A percentile compares a stretch with the other conserved stretches of the same genome.
Conservation (phyloP, 2,113 vertebrate genomes). For the Scartelaos histophorus region DNA sequence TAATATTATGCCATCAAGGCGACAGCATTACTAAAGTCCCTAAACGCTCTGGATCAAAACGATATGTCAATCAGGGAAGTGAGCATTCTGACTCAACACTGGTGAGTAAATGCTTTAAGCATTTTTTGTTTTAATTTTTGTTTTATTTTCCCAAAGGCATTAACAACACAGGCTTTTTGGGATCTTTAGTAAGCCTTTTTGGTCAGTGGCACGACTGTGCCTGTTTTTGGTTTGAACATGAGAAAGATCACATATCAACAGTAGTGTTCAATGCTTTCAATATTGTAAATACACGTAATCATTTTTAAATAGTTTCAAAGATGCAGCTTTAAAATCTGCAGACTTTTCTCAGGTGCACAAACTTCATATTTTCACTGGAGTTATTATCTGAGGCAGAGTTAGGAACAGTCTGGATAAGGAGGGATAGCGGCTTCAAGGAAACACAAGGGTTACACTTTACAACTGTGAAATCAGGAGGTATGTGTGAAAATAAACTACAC, state of each 20-base stretch:
- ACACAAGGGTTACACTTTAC: slow-evolving; percentile 45
- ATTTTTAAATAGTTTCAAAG: not conserved
- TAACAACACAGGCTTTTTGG: not conserved
- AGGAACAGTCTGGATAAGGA: slow-evolving; percentile 59
- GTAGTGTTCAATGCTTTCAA: not conserved
- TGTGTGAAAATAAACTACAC: slow-evolving; percentile 34
- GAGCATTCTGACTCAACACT: not conserved
- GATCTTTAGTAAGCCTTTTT: not conserved
- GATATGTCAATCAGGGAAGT: not conserved
- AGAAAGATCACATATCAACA: not conserved
- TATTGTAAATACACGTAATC: not conserved
- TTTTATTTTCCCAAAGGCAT: not conserved
- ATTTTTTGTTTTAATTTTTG: not conserved
- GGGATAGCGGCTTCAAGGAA: slow-evolving; percentile 61
- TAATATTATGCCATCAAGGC: not conserved
- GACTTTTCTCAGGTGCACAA: not conserved
- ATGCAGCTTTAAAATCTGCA: not conserved
- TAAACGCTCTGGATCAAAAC: not conserved
- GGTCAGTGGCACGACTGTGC: not conserved
- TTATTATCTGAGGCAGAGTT: slow-evolving; percentile 15
- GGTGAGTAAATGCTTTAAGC: not conserved
- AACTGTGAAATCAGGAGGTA: slow-evolving; percentile 32
- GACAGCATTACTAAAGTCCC: not conserved
- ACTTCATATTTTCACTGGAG: slow-evolving; percentile 2
- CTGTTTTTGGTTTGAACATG: slow-evolving; percentile 1